Evolutionary conservation across 2,888 invertebrate species (phyloP), one percentile per base, ranked within the genome.

Genomic region (Andrena trimmerana): DNA sequence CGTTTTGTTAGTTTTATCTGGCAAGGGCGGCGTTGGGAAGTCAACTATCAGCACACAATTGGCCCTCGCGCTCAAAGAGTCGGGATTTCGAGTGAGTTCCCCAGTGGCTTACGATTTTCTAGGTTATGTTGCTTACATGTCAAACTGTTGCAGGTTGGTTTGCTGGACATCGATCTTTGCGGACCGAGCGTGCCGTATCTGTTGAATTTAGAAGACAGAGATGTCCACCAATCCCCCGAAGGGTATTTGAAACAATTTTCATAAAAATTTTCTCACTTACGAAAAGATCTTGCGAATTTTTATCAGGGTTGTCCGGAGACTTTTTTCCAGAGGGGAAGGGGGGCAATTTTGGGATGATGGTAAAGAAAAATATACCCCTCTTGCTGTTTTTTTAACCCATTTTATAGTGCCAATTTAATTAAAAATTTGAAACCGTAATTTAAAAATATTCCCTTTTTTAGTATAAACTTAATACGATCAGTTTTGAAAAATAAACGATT

Each of bases 21-120:
- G 99, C 1, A 99, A 99, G 95, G 99, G 99, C 31, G 99, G 99
- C 57, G 99, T 99, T 33, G 99, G 99, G 16, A 99, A 99, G 95
- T 99, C 99, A 27, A 99, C 99, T 78, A 97, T 99, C 13, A 98
- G 99, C 93, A 97, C 98, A 1, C 99, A 99, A 93, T 94, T 99
- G 81, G 98, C 99, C 0, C 95, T 99, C 89, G 97, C 98, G 27
- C 95, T 99, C 13, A 96, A 96, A 93, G 96, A 97, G 94, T 95
- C 95, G 91, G 97, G 97, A 86, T 96, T 96, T 93, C 97, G 98
- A 96, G 98, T 98, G 93, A 93, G 92, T 90, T 16, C 27, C 2
- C 8, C 1, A 16, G 6, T 54, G 13, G 29, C n/a, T 24, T 50
- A 20, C 5, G 20, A 13, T 52, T 33, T 59, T 67, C n/a, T 70